Evolutionary conservation across 2,888 invertebrate species (phyloP).

Genomic region (Scaptomyza parva): DNA sequence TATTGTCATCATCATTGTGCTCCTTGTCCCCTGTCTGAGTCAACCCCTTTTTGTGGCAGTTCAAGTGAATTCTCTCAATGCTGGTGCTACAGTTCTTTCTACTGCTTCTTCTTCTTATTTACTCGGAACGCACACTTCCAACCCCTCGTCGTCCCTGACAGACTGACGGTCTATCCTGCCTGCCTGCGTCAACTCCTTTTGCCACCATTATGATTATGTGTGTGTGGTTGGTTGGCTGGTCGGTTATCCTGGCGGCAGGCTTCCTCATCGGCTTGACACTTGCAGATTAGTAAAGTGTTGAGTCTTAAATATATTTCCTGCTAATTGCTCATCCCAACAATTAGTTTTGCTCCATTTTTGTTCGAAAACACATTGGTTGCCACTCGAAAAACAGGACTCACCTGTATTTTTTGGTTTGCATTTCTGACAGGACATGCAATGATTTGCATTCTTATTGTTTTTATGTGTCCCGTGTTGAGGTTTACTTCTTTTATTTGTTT

Average conservation of each 20-base stretch:
- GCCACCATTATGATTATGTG: slow-evolving; percentile 55
- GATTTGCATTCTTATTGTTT: slow-evolving; percentile 70
- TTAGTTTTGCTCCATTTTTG: slow-evolving; percentile 74
- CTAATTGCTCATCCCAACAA: slow-evolving; percentile 77
- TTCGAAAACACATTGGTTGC: neutral
- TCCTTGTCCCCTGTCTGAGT: slow-evolving; percentile 51
- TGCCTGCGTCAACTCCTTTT: slow-evolving; percentile 70
- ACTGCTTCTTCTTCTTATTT: slow-evolving; percentile 34
- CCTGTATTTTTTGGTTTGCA: slow-evolving; percentile 12
- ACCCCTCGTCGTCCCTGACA: slow-evolving; percentile 50
- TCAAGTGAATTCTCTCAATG: slow-evolving; percentile 65
- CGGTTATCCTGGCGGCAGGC: slow-evolving; percentile 30
- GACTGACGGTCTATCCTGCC: slow-evolving; percentile 30
- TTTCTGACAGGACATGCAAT: slow-evolving; percentile 55
- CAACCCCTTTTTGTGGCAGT: slow-evolving; percentile 62
- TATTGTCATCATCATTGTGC: neutral
- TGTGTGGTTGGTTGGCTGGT: slow-evolving; percentile 41
- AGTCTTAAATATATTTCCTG: slow-evolving; percentile 76
- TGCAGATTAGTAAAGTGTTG: slow-evolving; percentile 83
- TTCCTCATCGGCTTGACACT: slow-evolving; percentile 78
- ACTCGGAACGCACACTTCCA: slow-evolving; percentile 77
- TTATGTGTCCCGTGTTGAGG: slow-evolving; percentile 40
- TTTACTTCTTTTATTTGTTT: slow-evolving; percentile 44
- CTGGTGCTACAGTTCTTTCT: slow-evolving; percentile 46
- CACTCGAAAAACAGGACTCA: slow-evolving; percentile 11